phyloP scores from a whole-genome alignment of 2,888 invertebrate genomes.

The Cataglyphis albicans region DNA sequence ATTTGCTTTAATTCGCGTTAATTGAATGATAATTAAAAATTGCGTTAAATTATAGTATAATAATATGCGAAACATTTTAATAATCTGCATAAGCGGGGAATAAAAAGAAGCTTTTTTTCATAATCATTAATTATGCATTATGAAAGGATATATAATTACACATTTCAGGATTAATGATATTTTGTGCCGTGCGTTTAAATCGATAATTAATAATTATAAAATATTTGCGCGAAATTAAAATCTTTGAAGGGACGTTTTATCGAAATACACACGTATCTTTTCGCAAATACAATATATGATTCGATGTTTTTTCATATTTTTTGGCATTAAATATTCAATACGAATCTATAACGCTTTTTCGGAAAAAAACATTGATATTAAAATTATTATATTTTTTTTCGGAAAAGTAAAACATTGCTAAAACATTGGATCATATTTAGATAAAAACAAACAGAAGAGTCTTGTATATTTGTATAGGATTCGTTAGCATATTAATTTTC shows the following conservation, averaged over 20 bases:
- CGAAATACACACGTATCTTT: not conserved
- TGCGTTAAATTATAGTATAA: constrained; percentile 15
- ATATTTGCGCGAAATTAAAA: not conserved
- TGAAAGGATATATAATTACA: constrained; percentile 25
- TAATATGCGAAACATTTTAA: not conserved
- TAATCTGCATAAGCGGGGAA: not conserved
- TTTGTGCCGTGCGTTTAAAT: constrained; percentile 15
- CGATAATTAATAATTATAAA: constrained; percentile 2
- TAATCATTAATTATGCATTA: constrained; percentile 12
- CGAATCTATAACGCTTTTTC: not conserved
- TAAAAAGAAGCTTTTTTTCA: not conserved
- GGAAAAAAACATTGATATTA: not conserved
- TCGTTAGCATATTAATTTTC: not conserved
- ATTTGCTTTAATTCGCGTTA: not conserved
- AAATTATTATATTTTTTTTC: not conserved
- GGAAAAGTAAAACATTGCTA: not conserved
- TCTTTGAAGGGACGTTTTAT: not conserved
- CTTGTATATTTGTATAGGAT: not conserved
- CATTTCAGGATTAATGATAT: constrained; percentile 3
- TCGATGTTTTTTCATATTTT: constrained; percentile 8
- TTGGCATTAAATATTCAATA: not conserved
- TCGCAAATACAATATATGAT: not conserved
- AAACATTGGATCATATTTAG: not conserved
- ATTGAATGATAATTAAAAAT: constrained; percentile 25
- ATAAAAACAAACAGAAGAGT: not conserved